phyloP scores from a whole-genome alignment of 2,113 vertebrate genomes.

The Elephas maximus region DNA sequence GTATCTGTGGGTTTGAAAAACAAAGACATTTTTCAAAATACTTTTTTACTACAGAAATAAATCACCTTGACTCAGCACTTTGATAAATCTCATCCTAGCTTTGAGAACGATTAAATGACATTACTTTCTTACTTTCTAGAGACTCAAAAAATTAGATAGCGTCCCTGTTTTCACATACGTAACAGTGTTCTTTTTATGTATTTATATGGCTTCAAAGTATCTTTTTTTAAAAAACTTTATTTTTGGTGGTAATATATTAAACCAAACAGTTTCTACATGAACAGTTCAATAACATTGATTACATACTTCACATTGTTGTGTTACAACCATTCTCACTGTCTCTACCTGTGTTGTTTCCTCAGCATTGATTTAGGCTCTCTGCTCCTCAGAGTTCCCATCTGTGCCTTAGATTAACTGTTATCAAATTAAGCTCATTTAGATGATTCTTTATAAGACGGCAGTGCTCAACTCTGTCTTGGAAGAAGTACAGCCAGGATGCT shows the following conservation, averaged over 20 bases:
- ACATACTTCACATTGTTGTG: no score
- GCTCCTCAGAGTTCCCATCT: background rate
- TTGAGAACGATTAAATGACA: background rate
- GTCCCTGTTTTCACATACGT: background rate
- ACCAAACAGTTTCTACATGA: no score
- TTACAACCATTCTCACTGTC: no score
- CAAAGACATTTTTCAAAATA: constrained; percentile 80
- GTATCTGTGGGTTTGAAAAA: constrained; percentile 83
- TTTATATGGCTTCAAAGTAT: background rate
- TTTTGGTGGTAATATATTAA: no score
- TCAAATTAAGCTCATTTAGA: background rate
- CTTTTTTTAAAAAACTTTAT: background rate
- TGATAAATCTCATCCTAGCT: background rate
- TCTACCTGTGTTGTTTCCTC: background rate
- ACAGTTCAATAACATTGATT: no score
- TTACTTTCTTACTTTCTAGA: background rate
- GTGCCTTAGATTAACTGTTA: background rate
- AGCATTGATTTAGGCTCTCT: background rate
- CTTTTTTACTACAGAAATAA: constrained; percentile 73
- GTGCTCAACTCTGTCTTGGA: background rate
- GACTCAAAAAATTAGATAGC: background rate
- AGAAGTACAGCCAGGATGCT: background rate
- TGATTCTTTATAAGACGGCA: background rate
- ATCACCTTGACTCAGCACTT: constrained; percentile 43
- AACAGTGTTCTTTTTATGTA: background rate